These are phyloP conservation scores for Sardina pilchardus DNA, from an alignment of 2,113 vertebrate species.

Conservation along the genomic window DNA sequence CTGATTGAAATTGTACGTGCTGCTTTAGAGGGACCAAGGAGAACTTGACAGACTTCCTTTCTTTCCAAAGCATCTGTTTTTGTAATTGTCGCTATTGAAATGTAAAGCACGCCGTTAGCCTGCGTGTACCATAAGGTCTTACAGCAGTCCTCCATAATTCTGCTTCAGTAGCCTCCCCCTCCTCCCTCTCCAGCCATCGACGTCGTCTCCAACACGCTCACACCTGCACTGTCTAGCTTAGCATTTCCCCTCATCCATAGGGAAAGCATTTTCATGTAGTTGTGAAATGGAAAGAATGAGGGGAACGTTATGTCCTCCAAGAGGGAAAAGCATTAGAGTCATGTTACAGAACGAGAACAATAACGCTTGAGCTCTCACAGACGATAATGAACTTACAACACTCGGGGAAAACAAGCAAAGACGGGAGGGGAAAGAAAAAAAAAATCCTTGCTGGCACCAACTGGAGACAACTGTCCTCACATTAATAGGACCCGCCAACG, in stretches of 20 bases:
- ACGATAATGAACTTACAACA: background rate
- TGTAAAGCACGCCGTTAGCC: background rate
- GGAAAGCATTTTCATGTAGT: background rate
- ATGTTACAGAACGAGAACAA: background rate
- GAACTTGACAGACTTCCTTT: background rate
- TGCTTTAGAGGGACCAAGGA: background rate
- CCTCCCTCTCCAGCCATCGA: background rate
- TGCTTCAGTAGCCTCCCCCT: background rate
- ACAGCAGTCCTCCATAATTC: background rate
- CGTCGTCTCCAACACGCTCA: background rate
- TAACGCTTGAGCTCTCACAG: background rate
- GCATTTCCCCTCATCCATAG: background rate
- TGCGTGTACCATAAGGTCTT: background rate
- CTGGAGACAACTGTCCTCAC: constrained; percentile 2
- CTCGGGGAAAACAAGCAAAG: background rate
- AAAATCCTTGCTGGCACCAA: background rate
- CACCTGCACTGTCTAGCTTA: constrained; percentile 11
- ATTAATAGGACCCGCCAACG: background rate
- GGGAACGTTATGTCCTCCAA: background rate
- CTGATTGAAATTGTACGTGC: background rate
- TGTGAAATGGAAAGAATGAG: background rate
- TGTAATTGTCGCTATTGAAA: background rate
- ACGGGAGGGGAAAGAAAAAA: background rate
- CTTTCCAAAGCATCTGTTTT: background rate
- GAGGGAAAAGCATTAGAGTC: background rate